Conservation (phyloP, 2,888 invertebrate species). For the Anorthoa munda region DNA sequence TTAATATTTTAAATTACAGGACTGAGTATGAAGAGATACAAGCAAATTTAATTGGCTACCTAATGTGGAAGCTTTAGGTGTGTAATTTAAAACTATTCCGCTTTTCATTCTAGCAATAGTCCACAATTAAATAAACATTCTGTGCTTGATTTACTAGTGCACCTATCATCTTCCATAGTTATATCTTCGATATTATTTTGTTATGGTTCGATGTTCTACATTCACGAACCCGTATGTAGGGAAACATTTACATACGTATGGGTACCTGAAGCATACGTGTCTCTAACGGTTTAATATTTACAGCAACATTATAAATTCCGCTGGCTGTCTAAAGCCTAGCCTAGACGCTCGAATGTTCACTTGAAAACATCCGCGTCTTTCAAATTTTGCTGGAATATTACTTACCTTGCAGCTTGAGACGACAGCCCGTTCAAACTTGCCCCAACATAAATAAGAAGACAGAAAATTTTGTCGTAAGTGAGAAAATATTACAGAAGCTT, state of each 20-base stretch:
- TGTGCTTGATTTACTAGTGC: not conserved
- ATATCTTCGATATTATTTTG: not conserved
- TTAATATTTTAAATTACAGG: not conserved
- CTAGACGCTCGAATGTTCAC: conserved; percentile 52
- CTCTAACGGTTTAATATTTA: conserved; percentile 46
- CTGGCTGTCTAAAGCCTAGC: conserved; percentile 48
- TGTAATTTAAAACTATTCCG: not conserved
- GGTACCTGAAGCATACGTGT: conserved; percentile 8
- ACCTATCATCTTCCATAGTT: not conserved
- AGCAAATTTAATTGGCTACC: too few species aligned
- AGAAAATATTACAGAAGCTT: conserved; percentile 90
- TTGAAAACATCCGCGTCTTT: conserved; percentile 63
- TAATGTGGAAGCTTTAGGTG: too few species aligned
- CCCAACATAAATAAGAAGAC: conserved; percentile 86
- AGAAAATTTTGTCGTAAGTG: conserved; percentile 89
- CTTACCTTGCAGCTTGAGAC: conserved; percentile 78
- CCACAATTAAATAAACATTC: not conserved
- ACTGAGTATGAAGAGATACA: not conserved
- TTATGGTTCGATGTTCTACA: not conserved
- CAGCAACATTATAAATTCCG: conserved; percentile 55
- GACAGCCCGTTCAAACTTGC: conserved; percentile 81
- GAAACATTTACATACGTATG: not conserved
- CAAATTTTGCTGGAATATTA: conserved; percentile 70
- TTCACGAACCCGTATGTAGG: not conserved
- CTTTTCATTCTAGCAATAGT: not conserved